These are phyloP conservation scores for Tribolium madens DNA, from an alignment of 1,140 invertebrate species.

Conservation along the genomic window DNA sequence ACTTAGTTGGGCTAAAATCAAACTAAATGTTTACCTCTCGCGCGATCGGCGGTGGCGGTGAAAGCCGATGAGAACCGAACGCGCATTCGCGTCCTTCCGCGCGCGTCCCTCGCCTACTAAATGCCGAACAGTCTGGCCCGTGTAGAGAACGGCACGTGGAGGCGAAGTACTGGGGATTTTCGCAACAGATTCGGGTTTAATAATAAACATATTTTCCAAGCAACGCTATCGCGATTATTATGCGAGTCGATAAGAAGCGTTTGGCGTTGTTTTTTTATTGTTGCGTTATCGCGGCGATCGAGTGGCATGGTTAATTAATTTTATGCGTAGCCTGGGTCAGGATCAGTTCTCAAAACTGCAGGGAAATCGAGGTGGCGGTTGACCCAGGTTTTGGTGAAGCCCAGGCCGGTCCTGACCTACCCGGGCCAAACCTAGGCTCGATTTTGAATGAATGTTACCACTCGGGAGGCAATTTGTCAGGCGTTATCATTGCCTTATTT, in stretches of 20 bases:
- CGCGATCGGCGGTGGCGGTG: conserved; percentile 44
- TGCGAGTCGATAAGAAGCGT: background rate
- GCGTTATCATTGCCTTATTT: background rate
- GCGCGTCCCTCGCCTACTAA: conserved; percentile 48
- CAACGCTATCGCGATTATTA: background rate
- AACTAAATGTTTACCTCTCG: conserved; percentile 61
- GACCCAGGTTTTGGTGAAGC: background rate
- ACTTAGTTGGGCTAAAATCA: conserved; percentile 57
- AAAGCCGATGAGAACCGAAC: conserved; percentile 40
- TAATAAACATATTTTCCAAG: conserved; percentile 27
- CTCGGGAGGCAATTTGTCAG: no score
- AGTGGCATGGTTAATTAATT: conserved; percentile 28
- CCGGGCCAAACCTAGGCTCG: background rate
- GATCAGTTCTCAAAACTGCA: conserved; percentile 4
- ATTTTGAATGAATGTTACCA: no score
- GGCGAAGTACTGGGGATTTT: conserved; percentile 61
- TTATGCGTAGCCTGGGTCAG: conserved; percentile 38
- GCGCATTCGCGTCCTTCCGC: conserved; percentile 20
- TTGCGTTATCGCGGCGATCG: background rate
- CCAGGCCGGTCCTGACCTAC: no score
- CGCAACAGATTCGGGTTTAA: conserved; percentile 31
- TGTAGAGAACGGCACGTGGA: conserved; percentile 62
- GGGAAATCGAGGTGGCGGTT: background rate
- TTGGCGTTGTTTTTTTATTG: conserved; percentile 1
- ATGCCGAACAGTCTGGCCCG: conserved; percentile 59